Percentiles rank a stretch among this genome's conserved stretches.
Conservation (phyloP, 2,113 vertebrate genomes). For the Lepidothrix coronata region DNA sequence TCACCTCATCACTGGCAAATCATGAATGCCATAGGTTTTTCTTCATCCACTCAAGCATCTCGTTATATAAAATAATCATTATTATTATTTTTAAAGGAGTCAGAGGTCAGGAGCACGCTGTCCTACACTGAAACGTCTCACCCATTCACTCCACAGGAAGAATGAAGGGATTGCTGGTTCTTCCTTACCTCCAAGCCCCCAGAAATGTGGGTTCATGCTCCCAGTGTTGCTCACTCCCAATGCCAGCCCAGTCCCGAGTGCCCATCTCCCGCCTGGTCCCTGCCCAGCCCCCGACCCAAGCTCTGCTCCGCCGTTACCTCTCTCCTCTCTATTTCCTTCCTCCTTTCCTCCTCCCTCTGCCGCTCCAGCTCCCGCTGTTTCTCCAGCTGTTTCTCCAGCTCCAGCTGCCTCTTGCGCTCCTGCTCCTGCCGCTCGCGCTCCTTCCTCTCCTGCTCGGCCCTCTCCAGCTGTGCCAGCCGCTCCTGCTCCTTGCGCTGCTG, state of each 20-base stretch:
- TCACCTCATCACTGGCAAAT: background rate
- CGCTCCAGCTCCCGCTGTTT: constrained; percentile 81
- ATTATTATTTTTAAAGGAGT: background rate
- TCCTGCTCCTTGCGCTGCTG: constrained; percentile 97
- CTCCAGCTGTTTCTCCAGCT: constrained; percentile 92
- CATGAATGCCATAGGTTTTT: background rate
- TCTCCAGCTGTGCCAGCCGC: constrained; percentile 87
- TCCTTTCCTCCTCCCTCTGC: constrained; percentile 84
- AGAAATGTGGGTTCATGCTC: background rate
- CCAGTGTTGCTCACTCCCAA: background rate
- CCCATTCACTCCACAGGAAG: background rate
- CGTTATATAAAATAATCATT: background rate
- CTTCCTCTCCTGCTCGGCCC: constrained; percentile 90
- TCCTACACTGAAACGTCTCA: background rate
- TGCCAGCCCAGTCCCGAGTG: background rate
- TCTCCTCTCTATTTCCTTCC: constrained; percentile 88
- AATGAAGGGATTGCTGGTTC: background rate
- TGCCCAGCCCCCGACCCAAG: background rate
- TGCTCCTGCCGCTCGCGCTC: constrained; percentile 92
- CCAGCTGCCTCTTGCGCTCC: constrained; percentile 89
- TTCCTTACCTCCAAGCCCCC: background rate
- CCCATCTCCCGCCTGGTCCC: background rate
- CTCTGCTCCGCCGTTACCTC: constrained; percentile 74
- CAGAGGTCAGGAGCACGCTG: background rate
- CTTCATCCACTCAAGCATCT: background rate